phyloP scores from a whole-genome alignment of 1,140 invertebrate species.

The Andricus grossulariae region DNA sequence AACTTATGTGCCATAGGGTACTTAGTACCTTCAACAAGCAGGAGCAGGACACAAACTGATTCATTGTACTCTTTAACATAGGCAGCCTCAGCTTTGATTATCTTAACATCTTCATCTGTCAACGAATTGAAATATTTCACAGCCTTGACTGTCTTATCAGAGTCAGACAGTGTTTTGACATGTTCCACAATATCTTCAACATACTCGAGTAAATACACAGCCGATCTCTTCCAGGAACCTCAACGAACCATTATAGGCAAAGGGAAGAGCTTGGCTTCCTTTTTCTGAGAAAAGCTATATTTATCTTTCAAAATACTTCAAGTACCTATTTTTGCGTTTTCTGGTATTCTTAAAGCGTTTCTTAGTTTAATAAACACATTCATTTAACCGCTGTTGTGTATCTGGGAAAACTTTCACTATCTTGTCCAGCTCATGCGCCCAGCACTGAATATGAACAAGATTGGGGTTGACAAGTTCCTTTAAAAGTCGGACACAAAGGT shows the following conservation, averaged over 20 bases:
- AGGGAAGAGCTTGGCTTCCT: background rate
- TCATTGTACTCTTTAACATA: background rate
- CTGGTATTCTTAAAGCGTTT: background rate
- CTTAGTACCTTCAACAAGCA: background rate
- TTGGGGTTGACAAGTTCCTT: background rate
- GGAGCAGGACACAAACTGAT: background rate
- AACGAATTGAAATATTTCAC: background rate
- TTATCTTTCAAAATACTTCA: background rate
- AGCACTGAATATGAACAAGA: background rate
- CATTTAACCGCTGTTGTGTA: background rate
- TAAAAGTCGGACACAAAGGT: background rate
- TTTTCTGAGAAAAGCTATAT: background rate
- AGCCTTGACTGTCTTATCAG: background rate
- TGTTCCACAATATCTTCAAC: background rate
- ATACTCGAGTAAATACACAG: background rate
- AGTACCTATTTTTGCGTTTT: background rate
- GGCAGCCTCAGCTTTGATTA: background rate
- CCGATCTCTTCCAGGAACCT: background rate
- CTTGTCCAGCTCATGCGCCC: background rate
- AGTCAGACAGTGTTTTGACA: background rate
- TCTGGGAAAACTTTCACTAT: background rate
- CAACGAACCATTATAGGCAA: background rate
- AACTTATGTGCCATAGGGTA: background rate
- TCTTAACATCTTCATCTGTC: background rate
- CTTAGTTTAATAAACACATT: background rate